phyloP scores from a whole-genome alignment of 2,888 invertebrate species.

The Hyles lineata region DNA sequence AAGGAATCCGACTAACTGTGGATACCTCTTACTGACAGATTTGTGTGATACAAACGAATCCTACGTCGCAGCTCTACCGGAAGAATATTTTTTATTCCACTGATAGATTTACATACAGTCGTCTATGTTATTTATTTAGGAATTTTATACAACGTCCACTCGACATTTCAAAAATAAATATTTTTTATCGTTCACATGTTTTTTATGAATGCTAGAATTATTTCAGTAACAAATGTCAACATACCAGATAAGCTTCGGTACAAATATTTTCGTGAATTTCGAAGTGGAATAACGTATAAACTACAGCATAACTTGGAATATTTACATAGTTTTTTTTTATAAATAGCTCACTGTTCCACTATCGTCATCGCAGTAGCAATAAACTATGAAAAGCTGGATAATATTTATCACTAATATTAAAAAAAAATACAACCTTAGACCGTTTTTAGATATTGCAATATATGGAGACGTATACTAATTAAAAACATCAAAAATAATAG shows the following conservation, averaged over 20 bases:
- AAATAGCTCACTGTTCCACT: not conserved
- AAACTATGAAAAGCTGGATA: too few species aligned
- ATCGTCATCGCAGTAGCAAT: too few species aligned
- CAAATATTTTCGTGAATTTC: not conserved
- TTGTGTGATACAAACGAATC: conserved; percentile 77
- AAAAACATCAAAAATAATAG: too few species aligned
- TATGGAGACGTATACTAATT: too few species aligned
- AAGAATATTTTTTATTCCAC: conserved; percentile 56
- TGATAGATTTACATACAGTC: conserved; percentile 57
- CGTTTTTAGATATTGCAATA: too few species aligned
- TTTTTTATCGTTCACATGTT: conserved; percentile 12
- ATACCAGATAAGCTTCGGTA: not conserved
- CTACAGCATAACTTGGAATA: too few species aligned
- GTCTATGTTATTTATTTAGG: conserved; percentile 46
- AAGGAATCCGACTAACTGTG: conserved; percentile 60
- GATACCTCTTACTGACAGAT: conserved; percentile 73
- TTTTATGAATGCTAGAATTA: conserved; percentile 8
- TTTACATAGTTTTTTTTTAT: not conserved
- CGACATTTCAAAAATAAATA: not conserved
- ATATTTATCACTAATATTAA: too few species aligned
- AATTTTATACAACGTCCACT: conserved; percentile 35
- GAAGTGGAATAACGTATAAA: not conserved
- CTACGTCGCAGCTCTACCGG: conserved; percentile 52
- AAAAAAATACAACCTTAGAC: too few species aligned
- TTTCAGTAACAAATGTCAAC: conserved; percentile 8